Base-by-base conservation (phyloP, 37 sponge, comb jelly and placozoan genomes). In the Amphimedon queenslandica region DNA sequence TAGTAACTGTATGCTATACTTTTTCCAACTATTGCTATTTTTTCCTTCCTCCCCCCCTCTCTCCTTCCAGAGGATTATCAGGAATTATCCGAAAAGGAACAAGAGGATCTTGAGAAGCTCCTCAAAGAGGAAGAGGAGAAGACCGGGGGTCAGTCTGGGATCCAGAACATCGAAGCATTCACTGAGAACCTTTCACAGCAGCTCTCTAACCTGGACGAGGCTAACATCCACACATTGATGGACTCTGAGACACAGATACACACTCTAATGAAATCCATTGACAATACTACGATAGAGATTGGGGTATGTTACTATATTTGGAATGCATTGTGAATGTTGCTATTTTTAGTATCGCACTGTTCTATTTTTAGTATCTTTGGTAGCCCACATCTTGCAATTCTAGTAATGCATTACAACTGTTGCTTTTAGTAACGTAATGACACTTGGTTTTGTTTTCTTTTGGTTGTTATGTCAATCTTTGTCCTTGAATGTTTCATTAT, bases 121-220 rank as follows among this genome's bases (percentile, higher is more conserved):
- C 64, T 94, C 40, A 66, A 47, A 30, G 58, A 61, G 18, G 72
- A 75, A 0, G 85, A 83, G 11, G 64, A 82, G 42, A 60, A 25
- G 61, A n/a, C 27, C 21, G 61, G 61, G 21, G 5, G 27, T 25
- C 24, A 8, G 13, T 47, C 61, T n/a, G 84, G 94, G 31, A 90
- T 96, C n/a, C 76, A 83, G 41, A 77, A 96, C 40, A 77, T 91
- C 1, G 87, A 92, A 38, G 71, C 80, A 10, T 79, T 96, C n/a
- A 86, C 87, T 55, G 94, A 88, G 64, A 74, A 82, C 68, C 73
- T 96, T 1, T 74, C 90, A n/a, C 87, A 89, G 71, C 87, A 96
- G 57, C 78, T 96, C 29, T 65, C 78, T 20, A 69, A 67, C 39
- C 77, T 94, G 0, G 92, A 90, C 51, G 88, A 82, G 76, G 87